These are phyloP conservation scores for Drosophila sp. DNA, from an alignment of 1,140 invertebrate species.

Conservation along the genomic window DNA sequence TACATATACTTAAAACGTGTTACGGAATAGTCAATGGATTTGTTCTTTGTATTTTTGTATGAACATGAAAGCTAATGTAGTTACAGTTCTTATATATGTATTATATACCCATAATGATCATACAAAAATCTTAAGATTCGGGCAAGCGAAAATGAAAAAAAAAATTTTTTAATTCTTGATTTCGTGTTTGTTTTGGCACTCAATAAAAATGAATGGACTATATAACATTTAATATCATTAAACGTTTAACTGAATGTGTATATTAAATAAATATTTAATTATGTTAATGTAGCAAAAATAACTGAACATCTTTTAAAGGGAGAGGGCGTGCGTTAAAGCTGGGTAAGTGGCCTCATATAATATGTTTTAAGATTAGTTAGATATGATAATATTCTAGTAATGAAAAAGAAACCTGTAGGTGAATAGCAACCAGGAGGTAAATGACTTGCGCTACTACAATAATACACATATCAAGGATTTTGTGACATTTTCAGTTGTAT, in stretches of 20 bases:
- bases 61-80: not conserved
- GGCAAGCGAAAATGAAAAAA: not conserved
- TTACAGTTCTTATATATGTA: too few species aligned
- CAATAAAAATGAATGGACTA: slow-evolving; percentile 58
- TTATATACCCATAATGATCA: too few species aligned
- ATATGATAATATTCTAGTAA: too few species aligned
- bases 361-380: too few species aligned
- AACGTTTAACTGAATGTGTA: slow-evolving; percentile 54
- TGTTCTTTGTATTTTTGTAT: not conserved
- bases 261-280: slow-evolving; percentile 35
- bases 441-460: too few species aligned
- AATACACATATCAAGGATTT: too few species aligned
- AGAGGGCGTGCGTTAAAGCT: too few species aligned
- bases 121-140: not conserved
- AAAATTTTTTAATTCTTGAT: not conserved
- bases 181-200: slow-evolving; percentile 16
- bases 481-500: too few species aligned
- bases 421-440: too few species aligned
- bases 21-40: not conserved
- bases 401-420: too few species aligned
- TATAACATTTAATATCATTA: slow-evolving; percentile 21
- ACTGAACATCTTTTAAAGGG: too few species aligned
- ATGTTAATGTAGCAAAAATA: not conserved
- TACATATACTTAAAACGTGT: not conserved
- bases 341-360: too few species aligned